Base-by-base conservation (phyloP, 2,888 invertebrate genomes). In the Acholoe squamosa region DNA sequence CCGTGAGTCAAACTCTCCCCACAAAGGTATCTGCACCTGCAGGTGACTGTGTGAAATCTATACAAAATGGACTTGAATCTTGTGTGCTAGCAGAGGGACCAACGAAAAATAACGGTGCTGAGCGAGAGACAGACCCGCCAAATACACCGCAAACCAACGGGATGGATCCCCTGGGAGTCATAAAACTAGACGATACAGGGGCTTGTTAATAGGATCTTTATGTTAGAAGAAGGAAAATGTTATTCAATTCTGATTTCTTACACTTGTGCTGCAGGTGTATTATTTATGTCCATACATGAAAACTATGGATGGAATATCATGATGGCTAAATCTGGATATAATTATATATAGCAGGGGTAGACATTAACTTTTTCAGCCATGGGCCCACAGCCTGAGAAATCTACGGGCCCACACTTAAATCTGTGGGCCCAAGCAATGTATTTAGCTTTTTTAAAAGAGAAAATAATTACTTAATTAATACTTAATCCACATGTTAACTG, bases 41-140 rank as follows among this genome's bases (percentile, higher is more conserved):
- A 10, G 43, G 10, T 7, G 43, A 3, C 43, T 43, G 43, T 10
- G 43, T 61, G 22, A 61, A n/a, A n/a, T 19, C 61, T 61, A 19
- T 61, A 61, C 61, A 61, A 61, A 61, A 61, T 61, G 61, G 61
- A 61, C 19, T 61, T 61, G 61, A 61, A n/a, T 61, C 61, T 61
- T 61, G 61, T 61, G 61, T 61, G 61, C 22, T 61, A 19, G 3
- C 19, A 19, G 61, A 61, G 61, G 19, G 22, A 61, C 61, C 61
- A n/a, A n/a, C 61, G 19, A 3, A 19, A 61, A 3, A 10, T 43
- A 43, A 43, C 10, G 43, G 10, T 10, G 10, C 43, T 43, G 43
- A 43, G 43, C 43, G 5, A 3, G 22, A 61, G 3, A 61, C 5
- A 14, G 1, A 12, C 1, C 7, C 1, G n/a, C n/a, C 61, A 3